phyloP scores from a whole-genome alignment of 1,140 invertebrate species.

The Diachasmimorpha longicaudata region DNA sequence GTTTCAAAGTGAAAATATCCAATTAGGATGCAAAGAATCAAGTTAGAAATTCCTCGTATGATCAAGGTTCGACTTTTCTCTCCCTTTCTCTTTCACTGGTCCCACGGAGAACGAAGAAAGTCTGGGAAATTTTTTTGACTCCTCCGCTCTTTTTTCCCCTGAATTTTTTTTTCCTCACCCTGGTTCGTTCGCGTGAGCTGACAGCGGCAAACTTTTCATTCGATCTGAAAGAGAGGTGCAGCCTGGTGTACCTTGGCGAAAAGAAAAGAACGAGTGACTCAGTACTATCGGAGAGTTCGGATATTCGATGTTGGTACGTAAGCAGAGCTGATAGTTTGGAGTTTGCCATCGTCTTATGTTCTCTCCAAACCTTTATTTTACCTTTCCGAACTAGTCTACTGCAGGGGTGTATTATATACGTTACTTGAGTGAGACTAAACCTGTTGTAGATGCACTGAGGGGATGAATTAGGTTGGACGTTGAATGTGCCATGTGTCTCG shows the following conservation, averaged over 20 bases:
- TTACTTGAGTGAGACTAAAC: neutral
- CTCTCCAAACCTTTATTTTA: neutral
- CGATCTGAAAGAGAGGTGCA: neutral
- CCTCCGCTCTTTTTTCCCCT: slow-evolving; percentile 5
- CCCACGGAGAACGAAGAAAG: neutral
- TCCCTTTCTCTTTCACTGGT: neutral
- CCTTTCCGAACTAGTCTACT: neutral
- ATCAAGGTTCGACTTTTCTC: neutral
- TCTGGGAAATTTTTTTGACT: slow-evolving; percentile 11
- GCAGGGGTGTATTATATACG: neutral
- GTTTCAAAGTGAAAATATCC: slow-evolving; percentile 42
- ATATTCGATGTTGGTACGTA: slow-evolving; percentile 5
- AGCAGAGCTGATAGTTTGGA: slow-evolving; percentile 4
- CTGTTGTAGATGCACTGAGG: neutral
- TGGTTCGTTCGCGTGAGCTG: neutral
- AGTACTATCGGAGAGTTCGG: slow-evolving; percentile 1
- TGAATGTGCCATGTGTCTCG: neutral
- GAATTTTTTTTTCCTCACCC: slow-evolving; percentile 11
- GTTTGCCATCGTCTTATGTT: neutral
- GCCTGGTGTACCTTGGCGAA: neutral
- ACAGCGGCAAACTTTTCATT: slow-evolving; percentile 13
- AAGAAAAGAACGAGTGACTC: neutral
- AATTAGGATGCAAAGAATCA: slow-evolving; percentile 44
- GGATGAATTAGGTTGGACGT: neutral
- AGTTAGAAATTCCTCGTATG: slow-evolving; percentile 32